Evolutionary conservation across 2,888 invertebrate species (phyloP).

Genomic region (Polydrusus tereticollis): DNA sequence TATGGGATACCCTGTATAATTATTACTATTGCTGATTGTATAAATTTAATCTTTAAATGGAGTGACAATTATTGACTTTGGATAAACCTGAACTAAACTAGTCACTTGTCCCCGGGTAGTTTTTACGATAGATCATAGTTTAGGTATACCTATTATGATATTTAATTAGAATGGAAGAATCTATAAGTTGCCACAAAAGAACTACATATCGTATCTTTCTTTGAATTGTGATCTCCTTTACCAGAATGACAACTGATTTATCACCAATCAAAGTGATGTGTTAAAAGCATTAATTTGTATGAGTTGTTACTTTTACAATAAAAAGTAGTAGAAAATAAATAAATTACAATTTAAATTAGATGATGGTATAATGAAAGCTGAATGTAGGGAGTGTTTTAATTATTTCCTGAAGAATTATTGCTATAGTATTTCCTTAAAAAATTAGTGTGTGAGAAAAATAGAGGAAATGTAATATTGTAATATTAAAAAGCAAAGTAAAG

Average conservation of each 20-base stretch:
- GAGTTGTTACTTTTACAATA: constrained; percentile 12
- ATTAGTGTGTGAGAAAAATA: too few species aligned
- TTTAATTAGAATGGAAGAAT: background rate
- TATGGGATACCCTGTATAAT: too few species aligned
- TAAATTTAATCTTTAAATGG: too few species aligned
- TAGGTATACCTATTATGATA: background rate
- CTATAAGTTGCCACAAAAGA: background rate
- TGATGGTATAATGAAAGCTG: background rate
- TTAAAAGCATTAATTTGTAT: constrained; percentile 15
- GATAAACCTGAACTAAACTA: too few species aligned
- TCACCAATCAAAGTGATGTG: background rate
- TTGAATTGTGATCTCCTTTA: background rate
- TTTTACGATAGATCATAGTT: background rate
- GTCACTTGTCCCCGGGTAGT: too few species aligned
- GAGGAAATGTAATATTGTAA: too few species aligned
- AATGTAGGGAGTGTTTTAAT: background rate
- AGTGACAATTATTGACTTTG: too few species aligned
- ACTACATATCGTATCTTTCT: constrained; percentile 3
- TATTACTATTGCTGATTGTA: too few species aligned
- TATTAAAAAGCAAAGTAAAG: too few species aligned
- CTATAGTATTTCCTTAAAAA: too few species aligned
- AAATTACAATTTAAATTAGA: constrained; percentile 8
- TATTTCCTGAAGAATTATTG: background rate
- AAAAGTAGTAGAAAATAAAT: background rate
- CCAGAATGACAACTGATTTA: constrained; percentile 8